Evolutionary conservation across 2,888 invertebrate species (phyloP), one percentile per base, ranked within the genome.

Genomic region (Tetragonisca angustula): DNA sequence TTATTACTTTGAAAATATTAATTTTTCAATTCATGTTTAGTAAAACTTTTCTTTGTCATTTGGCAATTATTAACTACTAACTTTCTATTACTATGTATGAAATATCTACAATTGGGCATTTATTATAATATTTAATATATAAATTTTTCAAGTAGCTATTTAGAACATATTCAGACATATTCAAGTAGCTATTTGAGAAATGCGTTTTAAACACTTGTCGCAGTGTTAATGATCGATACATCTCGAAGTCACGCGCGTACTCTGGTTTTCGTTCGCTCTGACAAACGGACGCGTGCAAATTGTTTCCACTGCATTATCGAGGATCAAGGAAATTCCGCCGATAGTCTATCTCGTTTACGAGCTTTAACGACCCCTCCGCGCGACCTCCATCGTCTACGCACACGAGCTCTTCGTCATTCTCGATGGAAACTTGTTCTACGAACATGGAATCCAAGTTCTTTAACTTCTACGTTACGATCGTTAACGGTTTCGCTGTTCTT

Each of bases 311-410:
- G 87, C 83, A 90, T 89, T 89, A 86, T 90, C 91, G 90, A 84
- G 88, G 90, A 90, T 90, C 88, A 90, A 90, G 88, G 87, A 90
- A 88, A 90, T 90, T 83, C 86, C 89, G 83, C 86, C 87, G 85
- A 90, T 90, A 89, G 90, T 90, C 84, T 87, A 88, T 89, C 90
- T 90, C 90, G 83, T 85, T 86, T 86, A 81, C 83, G 86, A 85
- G 88, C 88, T 86, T 86, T 90, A 89, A 89, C 86, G 79, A 86
- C 62, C 85, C 84, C 80, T 89, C 84, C 74, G 71, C 36, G 62
- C 87, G 61, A 87, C 81, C 74, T 87, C 84, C 80, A 56, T 73
- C 85, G 78, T 72, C 75, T 77, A 68, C 85, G 71, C 74, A 70
- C 64, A 65, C 75, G 70, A 78, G 54, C 52, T 73, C 76, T 80